Percentiles rank a stretch among this genome's conserved stretches.
phyloP scores from a whole-genome alignment of 2,113 vertebrate genomes.

The Camelus dromedarius region DNA sequence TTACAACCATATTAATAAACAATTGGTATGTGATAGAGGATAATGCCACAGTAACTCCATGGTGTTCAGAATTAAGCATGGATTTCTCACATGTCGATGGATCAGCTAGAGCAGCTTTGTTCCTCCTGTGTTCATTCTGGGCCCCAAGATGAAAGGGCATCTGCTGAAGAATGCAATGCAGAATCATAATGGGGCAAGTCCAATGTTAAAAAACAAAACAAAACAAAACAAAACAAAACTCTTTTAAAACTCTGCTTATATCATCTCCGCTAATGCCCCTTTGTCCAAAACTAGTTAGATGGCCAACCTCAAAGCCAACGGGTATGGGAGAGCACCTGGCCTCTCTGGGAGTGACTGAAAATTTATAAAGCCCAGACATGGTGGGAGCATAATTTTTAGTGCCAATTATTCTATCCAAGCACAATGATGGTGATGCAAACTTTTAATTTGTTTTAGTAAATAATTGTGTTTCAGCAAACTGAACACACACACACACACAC shows the following conservation, averaged over 20 bases:
- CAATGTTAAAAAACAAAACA: background rate
- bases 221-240: too few species aligned
- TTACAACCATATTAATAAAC: background rate
- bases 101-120: background rate
- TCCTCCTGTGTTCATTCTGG: background rate
- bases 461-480: background rate
- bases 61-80: background rate
- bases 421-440: background rate
- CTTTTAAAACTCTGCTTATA: background rate
- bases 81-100: background rate
- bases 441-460: conserved; percentile 3
- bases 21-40: background rate
- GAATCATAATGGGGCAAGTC: background rate
- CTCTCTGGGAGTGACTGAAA: background rate
- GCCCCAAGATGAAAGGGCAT: background rate
- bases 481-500: background rate
- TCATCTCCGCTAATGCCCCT: background rate
- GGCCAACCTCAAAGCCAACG: background rate
- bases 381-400: background rate
- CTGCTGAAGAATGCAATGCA: background rate
- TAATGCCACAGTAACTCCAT: background rate
- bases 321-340: background rate
- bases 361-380: background rate
- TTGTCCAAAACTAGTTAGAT: background rate
- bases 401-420: background rate